These are phyloP conservation scores for Discoglossus pictus DNA, from an alignment of 2,797 vertebrate species.

Conservation along the genomic window DNA sequence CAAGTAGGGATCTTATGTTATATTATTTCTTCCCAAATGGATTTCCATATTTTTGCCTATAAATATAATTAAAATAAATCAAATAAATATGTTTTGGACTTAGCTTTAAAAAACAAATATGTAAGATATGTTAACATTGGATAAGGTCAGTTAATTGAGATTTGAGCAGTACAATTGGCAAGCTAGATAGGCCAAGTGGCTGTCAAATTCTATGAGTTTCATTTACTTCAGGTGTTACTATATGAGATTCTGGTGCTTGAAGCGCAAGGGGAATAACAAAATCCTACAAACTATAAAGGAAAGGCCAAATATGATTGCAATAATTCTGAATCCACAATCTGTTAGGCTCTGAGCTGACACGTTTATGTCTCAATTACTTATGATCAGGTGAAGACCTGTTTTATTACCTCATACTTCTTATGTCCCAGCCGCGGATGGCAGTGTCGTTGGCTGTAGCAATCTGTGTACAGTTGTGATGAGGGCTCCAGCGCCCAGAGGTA, in stretches of 20 bases:
- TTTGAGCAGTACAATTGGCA: too few species aligned
- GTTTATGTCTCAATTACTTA: constrained; percentile 6
- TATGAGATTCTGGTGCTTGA: constrained; percentile 20
- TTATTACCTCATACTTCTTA: constrained; percentile 90
- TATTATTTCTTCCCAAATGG: too few species aligned
- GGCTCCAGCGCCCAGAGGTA: constrained; percentile 92
- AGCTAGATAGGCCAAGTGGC: too few species aligned
- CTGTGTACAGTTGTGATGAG: constrained; percentile 94
- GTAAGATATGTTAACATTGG: too few species aligned
- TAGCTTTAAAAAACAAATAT: too few species aligned
- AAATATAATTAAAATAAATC: too few species aligned
- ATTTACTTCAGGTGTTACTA: constrained; percentile 18
- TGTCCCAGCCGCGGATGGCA: constrained; percentile 90
- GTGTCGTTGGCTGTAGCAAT: constrained; percentile 93
- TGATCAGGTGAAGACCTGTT: neutral
- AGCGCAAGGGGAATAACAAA: neutral
- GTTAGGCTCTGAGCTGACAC: neutral
- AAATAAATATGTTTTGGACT: too few species aligned
- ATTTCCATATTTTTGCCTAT: too few species aligned
- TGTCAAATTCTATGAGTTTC: too few species aligned
- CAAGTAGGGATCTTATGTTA: too few species aligned
- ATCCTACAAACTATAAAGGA: neutral
- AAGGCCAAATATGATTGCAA: constrained; percentile 12
- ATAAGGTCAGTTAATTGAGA: too few species aligned
- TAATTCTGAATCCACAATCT: neutral